phyloP scores from a whole-genome alignment of 2,113 vertebrate species.

The Ifrita kowaldi region DNA sequence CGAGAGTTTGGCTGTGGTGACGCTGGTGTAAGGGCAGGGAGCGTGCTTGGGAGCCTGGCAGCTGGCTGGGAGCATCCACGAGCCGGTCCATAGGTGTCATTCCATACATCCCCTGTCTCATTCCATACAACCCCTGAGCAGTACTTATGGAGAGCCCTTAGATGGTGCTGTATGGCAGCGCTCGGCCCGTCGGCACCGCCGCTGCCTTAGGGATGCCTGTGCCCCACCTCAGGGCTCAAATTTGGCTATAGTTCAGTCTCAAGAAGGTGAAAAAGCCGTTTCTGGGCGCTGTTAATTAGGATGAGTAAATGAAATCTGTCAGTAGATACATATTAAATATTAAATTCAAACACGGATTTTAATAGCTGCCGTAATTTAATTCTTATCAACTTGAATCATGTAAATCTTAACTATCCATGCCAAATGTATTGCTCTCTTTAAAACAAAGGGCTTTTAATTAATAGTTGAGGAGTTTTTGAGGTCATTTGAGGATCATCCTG shows the following conservation, averaged over 20 bases:
- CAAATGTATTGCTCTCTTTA: background rate
- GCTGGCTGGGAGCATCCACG: background rate
- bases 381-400: background rate
- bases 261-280: background rate
- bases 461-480: background rate
- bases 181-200: background rate
- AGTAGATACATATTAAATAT: background rate
- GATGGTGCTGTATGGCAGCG: conserved; percentile 13
- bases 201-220: background rate
- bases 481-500: background rate
- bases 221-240: background rate
- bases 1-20: rapidly evolving
- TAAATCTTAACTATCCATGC: background rate
- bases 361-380: conserved; percentile 2
- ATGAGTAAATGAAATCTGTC: conserved; percentile 57
- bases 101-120: background rate
- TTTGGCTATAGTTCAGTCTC: background rate
- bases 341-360: background rate
- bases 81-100: rapidly evolving
- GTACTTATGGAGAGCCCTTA: background rate
- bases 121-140: background rate
- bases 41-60: too few relatives aligned
- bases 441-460: background rate
- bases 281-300: conserved; percentile 46
- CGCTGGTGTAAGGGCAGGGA: rapidly evolving